Percentiles rank a stretch among this genome's conserved stretches.
These are phyloP conservation scores for Lithobates sylvaticus DNA, from an alignment of 2,797 vertebrate genomes.

Conservation along the genomic window DNA sequence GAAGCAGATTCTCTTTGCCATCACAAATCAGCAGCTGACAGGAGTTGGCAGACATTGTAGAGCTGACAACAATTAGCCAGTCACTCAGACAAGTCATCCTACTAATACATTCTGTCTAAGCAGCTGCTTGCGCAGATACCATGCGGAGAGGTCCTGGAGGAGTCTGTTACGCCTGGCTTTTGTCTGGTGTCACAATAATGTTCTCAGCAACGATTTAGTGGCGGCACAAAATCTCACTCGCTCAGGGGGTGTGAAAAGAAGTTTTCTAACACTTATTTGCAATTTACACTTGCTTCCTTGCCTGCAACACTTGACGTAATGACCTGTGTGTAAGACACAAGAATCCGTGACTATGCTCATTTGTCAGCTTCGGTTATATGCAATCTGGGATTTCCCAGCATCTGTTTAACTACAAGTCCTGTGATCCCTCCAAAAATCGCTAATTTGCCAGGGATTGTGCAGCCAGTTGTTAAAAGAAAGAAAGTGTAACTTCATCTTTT, in stretches of 20 bases:
- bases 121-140: constrained; percentile 36
- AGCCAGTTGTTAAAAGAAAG: too few species aligned
- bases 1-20: constrained; percentile 7
- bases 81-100: background rate
- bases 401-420: background rate
- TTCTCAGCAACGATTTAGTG: background rate
- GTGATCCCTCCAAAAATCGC: background rate
- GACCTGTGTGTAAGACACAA: background rate
- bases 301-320: background rate
- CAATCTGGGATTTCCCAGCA: background rate
- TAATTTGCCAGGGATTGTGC: background rate
- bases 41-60: constrained; percentile 37
- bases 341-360: background rate
- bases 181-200: constrained; percentile 15
- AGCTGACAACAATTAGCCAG: constrained; percentile 46
- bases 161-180: background rate
- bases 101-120: constrained; percentile 5
- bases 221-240: background rate
- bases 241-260: background rate
- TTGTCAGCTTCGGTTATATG: background rate
- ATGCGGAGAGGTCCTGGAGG: constrained; percentile 15
- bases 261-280: background rate
- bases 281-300: background rate
- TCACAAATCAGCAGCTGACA: constrained; percentile 33
- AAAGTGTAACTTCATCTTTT: too few species aligned